Conservation (phyloP, 1,140 invertebrate genomes). For the Chionoecetes opilio region DNA sequence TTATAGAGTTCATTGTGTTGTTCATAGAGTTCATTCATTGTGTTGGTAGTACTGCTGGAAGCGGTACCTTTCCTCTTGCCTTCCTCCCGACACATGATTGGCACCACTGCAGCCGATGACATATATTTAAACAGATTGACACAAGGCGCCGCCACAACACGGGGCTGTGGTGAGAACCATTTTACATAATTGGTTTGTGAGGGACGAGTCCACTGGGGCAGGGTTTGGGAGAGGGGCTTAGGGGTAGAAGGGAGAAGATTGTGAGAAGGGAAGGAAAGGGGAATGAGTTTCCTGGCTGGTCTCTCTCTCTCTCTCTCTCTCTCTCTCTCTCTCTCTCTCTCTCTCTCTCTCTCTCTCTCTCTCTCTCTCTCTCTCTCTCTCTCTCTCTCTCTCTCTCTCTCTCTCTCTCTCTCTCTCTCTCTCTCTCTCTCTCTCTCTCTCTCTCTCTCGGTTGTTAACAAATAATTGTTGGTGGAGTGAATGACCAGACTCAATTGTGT, state of each 20-base stretch:
- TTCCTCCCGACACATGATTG: background rate
- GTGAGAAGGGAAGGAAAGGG: background rate
- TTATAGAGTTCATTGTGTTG: no score
- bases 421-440: no score
- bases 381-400: no score
- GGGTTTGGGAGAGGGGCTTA: background rate
- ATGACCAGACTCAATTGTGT: no score
- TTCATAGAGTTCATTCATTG: no score
- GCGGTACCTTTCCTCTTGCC: no score
- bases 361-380: no score
- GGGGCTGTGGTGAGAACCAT: constrained; percentile 56
- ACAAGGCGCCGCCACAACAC: constrained; percentile 53
- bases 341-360: no score
- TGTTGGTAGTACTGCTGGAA: no score
- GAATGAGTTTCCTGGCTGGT: background rate
- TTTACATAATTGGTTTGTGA: constrained; percentile 66
- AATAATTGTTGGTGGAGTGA: no score
- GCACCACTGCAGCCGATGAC: constrained; percentile 44
- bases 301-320: constrained; percentile 24
- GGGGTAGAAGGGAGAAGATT: background rate
- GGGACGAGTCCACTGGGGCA: constrained; percentile 35
- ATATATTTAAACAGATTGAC: constrained; percentile 65
- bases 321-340: background rate
- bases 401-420: no score
- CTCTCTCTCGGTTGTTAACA: no score